Base-by-base conservation (phyloP, 2,888 invertebrate genomes). In the Drosophila barbarae region DNA sequence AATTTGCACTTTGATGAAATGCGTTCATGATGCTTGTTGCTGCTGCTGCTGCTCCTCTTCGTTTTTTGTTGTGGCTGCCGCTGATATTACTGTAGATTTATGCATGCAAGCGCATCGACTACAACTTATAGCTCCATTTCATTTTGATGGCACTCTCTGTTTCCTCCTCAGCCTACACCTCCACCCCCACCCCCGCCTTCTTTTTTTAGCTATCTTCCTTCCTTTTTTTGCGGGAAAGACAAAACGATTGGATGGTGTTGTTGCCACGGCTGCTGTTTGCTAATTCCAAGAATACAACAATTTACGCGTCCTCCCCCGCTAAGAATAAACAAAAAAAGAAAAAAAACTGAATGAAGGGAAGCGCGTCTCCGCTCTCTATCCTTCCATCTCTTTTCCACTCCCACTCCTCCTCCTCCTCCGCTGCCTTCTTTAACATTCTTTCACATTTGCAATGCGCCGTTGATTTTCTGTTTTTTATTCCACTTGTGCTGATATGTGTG, bases 1-100 rank as follows among this genome's bases (percentile, higher is more conserved):
- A 86, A 86, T 83, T 83, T 86, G 85, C 83, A 79, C 86, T 83
- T 85, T 78, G 82, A 84, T 81, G 74, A 85, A 84, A 81, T 85
- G 81, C 81, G 73, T 85, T 80, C 70, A 72, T 54, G 72, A 60
- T 72, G 67, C 53, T 59, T 59, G 58, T 12, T 70, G 52, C 36
- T 58, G 35, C 34, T 46, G 13, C 38, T 54, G 50, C 54, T 32
- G 42, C 18, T 18, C 26, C 18, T 13, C 13, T 30, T 26, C 41
- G 35, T 61, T 61, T 55, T 34, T 34, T 60, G 49, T 68, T 58
- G 60, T 36, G 70, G 59, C 54, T 66, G 61, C 55, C 74, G 71
- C 59, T 81, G 72, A 57, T 74, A 85, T 78, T 83, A 74, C 77
- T 83, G 85, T 78, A 76, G 79, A 81, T 82, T 84, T 79, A 79